Percentiles rank a stretch among this genome's conserved stretches.
Conservation (phyloP, 1,140 invertebrate genomes). For the Apis cerana region DNA sequence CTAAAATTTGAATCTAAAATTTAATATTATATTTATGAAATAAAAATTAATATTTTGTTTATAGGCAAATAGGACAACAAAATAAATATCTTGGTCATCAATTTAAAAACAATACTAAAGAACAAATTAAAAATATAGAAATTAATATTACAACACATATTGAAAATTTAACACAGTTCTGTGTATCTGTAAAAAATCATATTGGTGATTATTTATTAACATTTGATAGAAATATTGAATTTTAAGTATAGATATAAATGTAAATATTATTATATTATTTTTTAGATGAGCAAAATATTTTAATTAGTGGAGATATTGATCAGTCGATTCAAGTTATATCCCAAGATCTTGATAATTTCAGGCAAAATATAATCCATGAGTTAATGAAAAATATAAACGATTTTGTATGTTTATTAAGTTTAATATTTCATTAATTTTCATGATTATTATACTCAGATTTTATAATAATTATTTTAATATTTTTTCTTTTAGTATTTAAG, state of each 20-base stretch:
- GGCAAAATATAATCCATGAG: constrained; percentile 50
- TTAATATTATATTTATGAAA: constrained; percentile 33
- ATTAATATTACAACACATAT: constrained; percentile 68
- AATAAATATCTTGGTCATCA: constrained; percentile 68
- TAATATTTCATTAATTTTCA: not conserved
- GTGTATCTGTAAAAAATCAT: constrained; percentile 67
- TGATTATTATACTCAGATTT: not conserved
- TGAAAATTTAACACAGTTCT: constrained; percentile 70
- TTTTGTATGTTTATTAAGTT: constrained; percentile 59
- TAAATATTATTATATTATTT: constrained; percentile 24
- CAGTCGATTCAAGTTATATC: constrained; percentile 67
- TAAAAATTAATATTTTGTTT: constrained; percentile 67
- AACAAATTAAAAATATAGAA: constrained; percentile 69
- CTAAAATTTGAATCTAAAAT: not conserved
- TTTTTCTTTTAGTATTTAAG: constrained; percentile 63
- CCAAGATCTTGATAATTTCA: constrained; percentile 62
- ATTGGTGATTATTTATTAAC: constrained; percentile 55
- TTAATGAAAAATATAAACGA: constrained; percentile 61
- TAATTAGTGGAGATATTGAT: constrained; percentile 61
- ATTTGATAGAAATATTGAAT: not conserved
- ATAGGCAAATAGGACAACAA: constrained; percentile 76
- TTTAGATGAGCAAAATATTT: constrained; percentile 52
- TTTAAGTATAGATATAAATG: not conserved
- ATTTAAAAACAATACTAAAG: constrained; percentile 68
- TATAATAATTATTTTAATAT: constrained; percentile 18